Evolutionary conservation across 2,888 invertebrate genomes (phyloP), one percentile per base, ranked within the genome.

Genomic region (Stramonita haemastoma): DNA sequence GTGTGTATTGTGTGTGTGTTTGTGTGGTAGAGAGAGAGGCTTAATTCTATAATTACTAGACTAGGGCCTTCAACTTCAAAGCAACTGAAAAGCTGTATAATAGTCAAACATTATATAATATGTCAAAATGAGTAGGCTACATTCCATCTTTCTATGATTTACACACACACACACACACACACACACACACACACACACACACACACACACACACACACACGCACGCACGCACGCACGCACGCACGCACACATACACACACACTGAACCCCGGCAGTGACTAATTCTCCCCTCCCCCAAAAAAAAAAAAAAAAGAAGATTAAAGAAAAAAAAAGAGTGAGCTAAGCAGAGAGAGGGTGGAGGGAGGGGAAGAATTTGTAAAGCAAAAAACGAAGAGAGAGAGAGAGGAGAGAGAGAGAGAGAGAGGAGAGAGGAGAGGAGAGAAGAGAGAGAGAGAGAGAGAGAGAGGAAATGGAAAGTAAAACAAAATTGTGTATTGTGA

Each of bases 191-290:
- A 17, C 73, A 17, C n/a, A 17, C 73, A 17, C n/a, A 73, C 73
- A 77, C 77, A 77, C 77, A 77, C 77, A 77, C 77, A 77, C 77
- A 77, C 77, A 77, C 77, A 77, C 77, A 77, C 77, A 77, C 77
- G 26, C 77, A 77, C 77, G 26, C 77, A 17, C 77, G 26, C 77
- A 77, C 77, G 26, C 77, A 77, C 77, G 8, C 77, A 77, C 77
- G 26, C 77, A 77, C 77, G 26, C 77, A 77, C 77, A 77, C 77
- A 77, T n/a, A 73, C n/a, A n/a, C 66, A 66, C 19, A 66, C 6
- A 66, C 5, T 22, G 66, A 66, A 17, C 77, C 17, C 13, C 1
- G 66, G 26, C 66, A 46, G 46, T 46, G 46, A 46, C 46, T 46
- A 46, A 46, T 46, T 8, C 46, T 8, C 8, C 46, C 46, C 46